Base-by-base conservation (phyloP, 23 tunicate species). In the Ascidia mentula region DNA sequence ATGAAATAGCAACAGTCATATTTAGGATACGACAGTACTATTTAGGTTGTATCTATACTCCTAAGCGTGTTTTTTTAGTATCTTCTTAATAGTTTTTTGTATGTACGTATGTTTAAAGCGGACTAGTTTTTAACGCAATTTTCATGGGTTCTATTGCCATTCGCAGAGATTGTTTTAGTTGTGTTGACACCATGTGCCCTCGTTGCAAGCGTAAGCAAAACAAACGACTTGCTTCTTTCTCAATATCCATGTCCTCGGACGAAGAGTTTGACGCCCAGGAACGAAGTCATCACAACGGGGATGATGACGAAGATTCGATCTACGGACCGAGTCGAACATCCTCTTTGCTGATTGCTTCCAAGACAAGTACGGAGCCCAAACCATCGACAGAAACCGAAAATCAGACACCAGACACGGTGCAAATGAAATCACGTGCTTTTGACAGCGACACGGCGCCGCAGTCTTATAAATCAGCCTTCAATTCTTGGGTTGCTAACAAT, bases 161-260 rank as follows among this genome's bases (percentile, higher is more conserved):
- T 36, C 32, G 32, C 75, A 71, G 75, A 18, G 75, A 71, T 31
- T 71, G 75, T 18, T 71, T 71, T 9, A 71, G 75, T 36, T 71
- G 75, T 36, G 39, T 71, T 6, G 75, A 71, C 34, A 71, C 75
- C 38, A 71, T 71, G 75, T 71, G 75, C 32, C 75, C 75, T 34
- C 38, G 75, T 22, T 71, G 75, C 75, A 71, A 71, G 30, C 38
- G 75, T 18, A 71, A 71, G 35, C 75, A 71, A 36, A 34, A 31
- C 39, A 71, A 71, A 36, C 6, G 39, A 71, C 75, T 34, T 2
- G 39, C 75, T 20, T 71, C 75, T 6, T 71, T 34, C 9, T 34
- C 38, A 36, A 36, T 34, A 71, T 71, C 75, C 75, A 34, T 36
- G 75, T 34, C 39, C 2, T 34, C 39, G 18, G 75, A 71, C 32